phyloP scores from a whole-genome alignment of 1,140 invertebrate genomes.

The Asbolus verrucosus region DNA sequence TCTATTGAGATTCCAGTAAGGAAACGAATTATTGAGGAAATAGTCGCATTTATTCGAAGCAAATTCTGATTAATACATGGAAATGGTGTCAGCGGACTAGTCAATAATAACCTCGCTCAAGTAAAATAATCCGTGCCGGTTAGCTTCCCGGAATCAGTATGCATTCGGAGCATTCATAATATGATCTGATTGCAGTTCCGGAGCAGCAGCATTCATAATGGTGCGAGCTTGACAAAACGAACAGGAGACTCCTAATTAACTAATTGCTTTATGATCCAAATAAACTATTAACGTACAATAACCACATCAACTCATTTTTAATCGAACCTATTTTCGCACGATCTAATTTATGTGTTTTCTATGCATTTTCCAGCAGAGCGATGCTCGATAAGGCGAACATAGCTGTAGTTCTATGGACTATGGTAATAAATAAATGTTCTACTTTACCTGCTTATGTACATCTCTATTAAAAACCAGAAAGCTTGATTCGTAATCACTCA shows the following conservation, averaged over 20 bases:
- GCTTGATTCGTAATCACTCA: background rate
- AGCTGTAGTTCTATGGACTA: background rate
- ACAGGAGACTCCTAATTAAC: constrained; percentile 17
- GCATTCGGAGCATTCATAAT: constrained; percentile 3
- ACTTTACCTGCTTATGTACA: background rate
- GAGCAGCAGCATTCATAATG: constrained; percentile 16
- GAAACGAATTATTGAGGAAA: no score
- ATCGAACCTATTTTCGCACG: constrained; percentile 14
- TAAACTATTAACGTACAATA: constrained; percentile 19
- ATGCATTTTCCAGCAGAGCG: background rate
- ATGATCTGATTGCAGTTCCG: constrained; percentile 4
- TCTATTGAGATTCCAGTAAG: no score
- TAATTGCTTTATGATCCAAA: constrained; percentile 19
- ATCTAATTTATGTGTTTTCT: constrained; percentile 16
- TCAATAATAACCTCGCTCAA: no score
- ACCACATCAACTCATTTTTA: constrained; percentile 10
- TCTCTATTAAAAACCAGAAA: background rate
- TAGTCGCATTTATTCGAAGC: no score
- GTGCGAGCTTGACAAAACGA: constrained; percentile 12
- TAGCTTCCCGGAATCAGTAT: constrained; percentile 25
- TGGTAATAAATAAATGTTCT: constrained; percentile 6
- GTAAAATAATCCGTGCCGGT: no score
- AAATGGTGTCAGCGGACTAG: no score
- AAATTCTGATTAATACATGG: no score
- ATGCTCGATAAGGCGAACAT: background rate